Conservation (phyloP, 2,113 vertebrate species). For the Muntiacus reevesi region DNA sequence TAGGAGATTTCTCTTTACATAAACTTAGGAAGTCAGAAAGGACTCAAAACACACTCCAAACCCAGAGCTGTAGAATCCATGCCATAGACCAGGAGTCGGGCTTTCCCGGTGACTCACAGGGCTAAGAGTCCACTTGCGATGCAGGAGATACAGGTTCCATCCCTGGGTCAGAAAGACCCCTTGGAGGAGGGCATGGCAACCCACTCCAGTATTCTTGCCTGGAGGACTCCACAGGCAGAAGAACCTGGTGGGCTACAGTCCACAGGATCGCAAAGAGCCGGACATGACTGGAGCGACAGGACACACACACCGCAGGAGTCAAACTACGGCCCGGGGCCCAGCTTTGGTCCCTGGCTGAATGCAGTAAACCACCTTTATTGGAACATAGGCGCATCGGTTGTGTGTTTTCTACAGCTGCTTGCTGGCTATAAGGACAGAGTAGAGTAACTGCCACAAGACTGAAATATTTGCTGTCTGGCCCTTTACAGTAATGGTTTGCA, state of each 20-base stretch:
- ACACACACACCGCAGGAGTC: neutral
- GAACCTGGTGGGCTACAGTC: neutral
- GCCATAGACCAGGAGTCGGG: neutral
- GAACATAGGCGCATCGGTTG: fast-evolving
- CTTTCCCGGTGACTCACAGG: neutral
- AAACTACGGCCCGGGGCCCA: neutral
- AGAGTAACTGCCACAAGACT: neutral
- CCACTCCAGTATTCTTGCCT: neutral
- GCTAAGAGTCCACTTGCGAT: neutral
- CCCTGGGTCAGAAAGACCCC: neutral
- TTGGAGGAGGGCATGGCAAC: neutral
- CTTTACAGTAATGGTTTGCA: neutral
- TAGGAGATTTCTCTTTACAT: neutral
- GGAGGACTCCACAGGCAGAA: neutral
- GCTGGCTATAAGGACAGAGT: fast-evolving
- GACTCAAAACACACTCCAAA: neutral
- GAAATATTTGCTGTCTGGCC: neutral
- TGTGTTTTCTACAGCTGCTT: neutral
- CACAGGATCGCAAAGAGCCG: neutral
- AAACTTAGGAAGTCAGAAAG: neutral
- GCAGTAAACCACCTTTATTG: neutral
- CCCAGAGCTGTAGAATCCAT: neutral
- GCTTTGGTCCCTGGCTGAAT: neutral
- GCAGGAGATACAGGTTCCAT: neutral
- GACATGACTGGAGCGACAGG: neutral